Evolutionary conservation across 2,888 invertebrate genomes (phyloP), one percentile per base, ranked within the genome.

Genomic region (Netelia inedita): DNA sequence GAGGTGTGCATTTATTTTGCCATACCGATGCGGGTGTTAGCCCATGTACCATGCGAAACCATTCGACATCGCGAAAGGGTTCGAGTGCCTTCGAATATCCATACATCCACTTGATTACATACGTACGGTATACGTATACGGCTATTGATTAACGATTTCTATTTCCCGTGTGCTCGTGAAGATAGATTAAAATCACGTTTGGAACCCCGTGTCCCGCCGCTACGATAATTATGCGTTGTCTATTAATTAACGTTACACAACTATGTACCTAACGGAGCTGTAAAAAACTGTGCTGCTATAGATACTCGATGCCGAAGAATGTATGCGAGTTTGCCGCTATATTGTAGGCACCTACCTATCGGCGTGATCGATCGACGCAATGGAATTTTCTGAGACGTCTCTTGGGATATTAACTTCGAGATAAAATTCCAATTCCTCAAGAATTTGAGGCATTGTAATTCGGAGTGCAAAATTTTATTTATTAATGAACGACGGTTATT

Each of bases 231-330:
- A 81, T 76, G 57, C 80, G 65, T 79, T 86, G 85, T 72, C 86
- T 87, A 89, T 90, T 90, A 91, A 90, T 90, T 91, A 89, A 89
- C 87, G 86, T 89, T 90, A 87, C 81, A 53, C 73, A 82, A 88
- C 86, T 81, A 43, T 35, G 43, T 43, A 43, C 41, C 19, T 21
- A 9, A 41, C 0, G 16, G 21, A 6, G 41, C 43, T 65, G 9
- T 8, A 63, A 35, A n/a, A 46, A 11, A 2, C 46, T 11, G 0
- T 46, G 46, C 46, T n/a, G 23, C 63, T 63, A n/a, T 63, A 35
- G 11, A 10, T 46, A 28, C 5, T 5, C 28, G 28, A 28, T 28
- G 28, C 28, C 28, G 28, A 28, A 28, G 28, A 28, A 46, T 46
- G 46, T 10, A 46, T 11, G 1, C 3, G 46, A 14, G 11, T 46